These are phyloP conservation scores for Halocynthia roretzi DNA, from an alignment of 23 tunicate genomes.

Conservation along the genomic window DNA sequence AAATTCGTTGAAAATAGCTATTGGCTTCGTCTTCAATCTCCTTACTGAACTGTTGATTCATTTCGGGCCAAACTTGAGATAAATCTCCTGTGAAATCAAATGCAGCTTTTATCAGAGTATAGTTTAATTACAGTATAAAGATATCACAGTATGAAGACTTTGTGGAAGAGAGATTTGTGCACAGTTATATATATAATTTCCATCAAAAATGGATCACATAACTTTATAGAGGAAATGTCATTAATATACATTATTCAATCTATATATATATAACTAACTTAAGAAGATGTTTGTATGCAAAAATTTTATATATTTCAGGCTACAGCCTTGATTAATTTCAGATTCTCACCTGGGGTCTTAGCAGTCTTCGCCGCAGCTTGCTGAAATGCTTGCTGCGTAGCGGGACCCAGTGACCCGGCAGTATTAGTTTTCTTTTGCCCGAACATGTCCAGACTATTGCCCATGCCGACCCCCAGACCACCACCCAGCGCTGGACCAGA, in stretches of 20 bases:
- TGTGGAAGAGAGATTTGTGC: no score
- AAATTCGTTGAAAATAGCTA: slow-evolving; percentile 83
- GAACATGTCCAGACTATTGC: slow-evolving; percentile 36
- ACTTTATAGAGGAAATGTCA: neutral
- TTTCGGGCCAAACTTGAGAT: slow-evolving; percentile 82
- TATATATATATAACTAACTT: no score
- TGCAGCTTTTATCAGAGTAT: neutral
- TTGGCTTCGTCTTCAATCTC: slow-evolving; percentile 94
- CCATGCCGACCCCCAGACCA: slow-evolving; percentile 32
- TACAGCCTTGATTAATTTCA: neutral
- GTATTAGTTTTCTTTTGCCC: slow-evolving; percentile 54
- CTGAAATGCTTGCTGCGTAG: slow-evolving; percentile 81
- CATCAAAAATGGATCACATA: neutral
- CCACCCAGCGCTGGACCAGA: slow-evolving; percentile 26
- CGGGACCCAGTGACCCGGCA: slow-evolving; percentile 45
- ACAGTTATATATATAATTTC: neutral
- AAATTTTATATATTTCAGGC: neutral
- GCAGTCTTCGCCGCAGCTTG: slow-evolving; percentile 61
- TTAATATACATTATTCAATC: neutral
- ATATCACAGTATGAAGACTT: no score
- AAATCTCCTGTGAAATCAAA: slow-evolving; percentile 33
- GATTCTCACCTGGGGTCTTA: slow-evolving; percentile 28
- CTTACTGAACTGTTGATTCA: slow-evolving; percentile 86
- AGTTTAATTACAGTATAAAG: neutral
- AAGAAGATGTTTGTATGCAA: no score